Conservation (phyloP, 2,113 vertebrate species). For the Proteles cristata region DNA sequence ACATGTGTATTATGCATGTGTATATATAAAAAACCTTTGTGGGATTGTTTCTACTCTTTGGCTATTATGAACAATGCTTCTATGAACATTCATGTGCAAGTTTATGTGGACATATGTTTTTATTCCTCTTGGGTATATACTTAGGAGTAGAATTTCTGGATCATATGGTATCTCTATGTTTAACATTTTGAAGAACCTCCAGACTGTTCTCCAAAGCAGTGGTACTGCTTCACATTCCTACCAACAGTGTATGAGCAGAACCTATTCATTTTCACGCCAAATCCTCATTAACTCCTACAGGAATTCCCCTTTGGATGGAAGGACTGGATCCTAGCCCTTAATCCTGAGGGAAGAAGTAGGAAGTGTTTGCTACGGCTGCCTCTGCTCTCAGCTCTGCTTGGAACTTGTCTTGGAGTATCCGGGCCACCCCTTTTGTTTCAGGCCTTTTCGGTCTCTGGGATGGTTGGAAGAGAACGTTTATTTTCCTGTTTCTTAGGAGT, state of each 20-base stretch:
- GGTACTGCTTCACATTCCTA: not conserved
- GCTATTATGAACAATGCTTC: not conserved
- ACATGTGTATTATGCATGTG: not conserved
- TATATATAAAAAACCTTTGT: not conserved
- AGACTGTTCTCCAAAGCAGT: conserved; percentile 33
- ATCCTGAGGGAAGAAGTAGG: not conserved
- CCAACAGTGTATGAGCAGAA: not conserved
- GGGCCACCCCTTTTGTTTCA: conserved; percentile 20
- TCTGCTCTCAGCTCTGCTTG: not conserved
- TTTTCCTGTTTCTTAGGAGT: conserved; percentile 34
- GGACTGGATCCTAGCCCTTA: not conserved
- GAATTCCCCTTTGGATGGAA: conserved; percentile 25
- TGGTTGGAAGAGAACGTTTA: not conserved
- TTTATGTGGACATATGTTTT: not conserved
- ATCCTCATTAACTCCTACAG: not conserved
- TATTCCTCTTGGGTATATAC: conserved; percentile 22
- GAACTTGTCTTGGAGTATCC: not conserved
- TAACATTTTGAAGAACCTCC: conserved; percentile 28
- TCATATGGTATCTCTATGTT: not conserved
- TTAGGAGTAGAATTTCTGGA: not conserved
- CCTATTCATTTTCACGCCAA: conserved; percentile 34
- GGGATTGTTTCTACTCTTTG: not conserved
- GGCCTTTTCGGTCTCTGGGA: not conserved
- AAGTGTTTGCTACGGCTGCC: not conserved
- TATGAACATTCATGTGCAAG: not conserved